Evolutionary conservation across 1,140 invertebrate genomes (phyloP).

Genomic region (Heliothis virescens): DNA sequence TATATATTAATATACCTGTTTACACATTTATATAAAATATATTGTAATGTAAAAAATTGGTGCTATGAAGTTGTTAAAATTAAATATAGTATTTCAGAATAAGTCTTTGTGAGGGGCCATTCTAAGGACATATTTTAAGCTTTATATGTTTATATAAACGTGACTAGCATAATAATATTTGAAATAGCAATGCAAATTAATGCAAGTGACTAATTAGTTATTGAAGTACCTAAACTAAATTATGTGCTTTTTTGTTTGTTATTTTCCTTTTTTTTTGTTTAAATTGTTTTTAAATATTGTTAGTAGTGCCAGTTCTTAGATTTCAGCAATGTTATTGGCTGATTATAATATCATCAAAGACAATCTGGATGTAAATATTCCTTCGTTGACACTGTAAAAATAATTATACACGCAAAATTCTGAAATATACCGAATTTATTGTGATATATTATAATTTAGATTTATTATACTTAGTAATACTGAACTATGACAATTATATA

Average conservation of each 20-base stretch:
- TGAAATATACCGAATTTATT: constrained; percentile 48
- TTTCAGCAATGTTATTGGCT: neutral
- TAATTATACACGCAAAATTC: constrained; percentile 22
- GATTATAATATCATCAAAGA: neutral
- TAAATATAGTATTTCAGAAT: neutral
- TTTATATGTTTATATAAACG: no score
- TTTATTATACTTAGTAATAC: constrained; percentile 29
- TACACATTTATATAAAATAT: neutral
- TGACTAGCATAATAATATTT: neutral
- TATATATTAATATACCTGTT: neutral
- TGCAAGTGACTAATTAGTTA: neutral
- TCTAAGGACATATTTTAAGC: neutral
- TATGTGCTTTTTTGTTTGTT: no score
- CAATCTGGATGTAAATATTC: neutral
- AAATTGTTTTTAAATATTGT: no score
- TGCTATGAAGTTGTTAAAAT: neutral
- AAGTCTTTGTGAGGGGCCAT: no score
- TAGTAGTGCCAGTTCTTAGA: no score
- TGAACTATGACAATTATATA: constrained; percentile 38
- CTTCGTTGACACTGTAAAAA: neutral
- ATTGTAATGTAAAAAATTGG: neutral
- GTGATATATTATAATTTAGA: constrained; percentile 41
- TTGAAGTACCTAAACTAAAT: neutral
- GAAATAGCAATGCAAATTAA: constrained; percentile 19
- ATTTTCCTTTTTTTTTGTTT: no score